phyloP scores from a whole-genome alignment of 2,888 invertebrate genomes.

The Syrphus vitripennis region DNA sequence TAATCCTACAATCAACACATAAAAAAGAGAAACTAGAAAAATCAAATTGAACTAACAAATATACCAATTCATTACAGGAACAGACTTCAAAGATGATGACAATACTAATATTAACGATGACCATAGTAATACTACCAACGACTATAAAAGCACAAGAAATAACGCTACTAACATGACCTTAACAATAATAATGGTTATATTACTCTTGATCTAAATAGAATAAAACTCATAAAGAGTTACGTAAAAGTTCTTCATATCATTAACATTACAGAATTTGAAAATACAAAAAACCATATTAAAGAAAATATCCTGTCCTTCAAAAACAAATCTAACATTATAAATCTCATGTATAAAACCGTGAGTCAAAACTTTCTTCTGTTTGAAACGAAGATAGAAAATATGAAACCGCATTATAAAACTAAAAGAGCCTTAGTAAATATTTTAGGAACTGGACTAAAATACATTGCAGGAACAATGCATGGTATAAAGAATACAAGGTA shows the following conservation, averaged over 20 bases:
- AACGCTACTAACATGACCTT: neutral
- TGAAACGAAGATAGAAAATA: constrained; percentile 15
- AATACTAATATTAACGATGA: neutral
- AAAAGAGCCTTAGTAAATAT: no score
- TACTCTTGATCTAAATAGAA: no score
- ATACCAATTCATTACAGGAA: neutral
- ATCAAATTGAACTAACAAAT: no score
- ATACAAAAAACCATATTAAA: neutral
- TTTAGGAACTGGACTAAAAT: constrained; percentile 27
- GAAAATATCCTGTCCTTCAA: neutral
- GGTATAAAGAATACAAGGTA: no score
- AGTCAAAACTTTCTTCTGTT: constrained; percentile 3
- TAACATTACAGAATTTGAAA: neutral
- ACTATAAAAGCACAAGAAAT: neutral
- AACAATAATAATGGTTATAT: neutral
- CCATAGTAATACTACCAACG: no score
- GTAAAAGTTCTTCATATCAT: constrained; percentile 16
- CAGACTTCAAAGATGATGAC: neutral
- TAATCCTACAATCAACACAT: no score
- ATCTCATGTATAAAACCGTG: neutral
- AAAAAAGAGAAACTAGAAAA: no score
- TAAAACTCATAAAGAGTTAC: neutral
- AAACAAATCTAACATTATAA: no score
- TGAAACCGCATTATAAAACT: no score
- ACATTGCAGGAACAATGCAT: constrained; percentile 14